Conservation (phyloP, 2,113 vertebrate species). For the Platycercus adscitus region DNA sequence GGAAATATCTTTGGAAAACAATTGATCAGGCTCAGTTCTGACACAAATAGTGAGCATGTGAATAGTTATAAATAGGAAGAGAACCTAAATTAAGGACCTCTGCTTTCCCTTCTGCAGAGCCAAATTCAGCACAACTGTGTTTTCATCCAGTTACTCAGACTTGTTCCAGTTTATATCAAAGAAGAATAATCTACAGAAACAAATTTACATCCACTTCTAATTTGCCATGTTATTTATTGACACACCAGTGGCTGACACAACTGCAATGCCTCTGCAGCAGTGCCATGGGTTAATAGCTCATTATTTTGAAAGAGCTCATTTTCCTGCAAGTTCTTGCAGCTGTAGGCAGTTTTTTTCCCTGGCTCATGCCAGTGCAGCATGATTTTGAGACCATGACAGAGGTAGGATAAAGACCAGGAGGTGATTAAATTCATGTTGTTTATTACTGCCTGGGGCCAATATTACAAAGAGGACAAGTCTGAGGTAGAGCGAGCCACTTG, state of each 20-base stretch:
- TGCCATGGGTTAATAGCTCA: slow-evolving; percentile 60
- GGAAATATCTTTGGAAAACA: not conserved
- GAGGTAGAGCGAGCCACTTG: not conserved
- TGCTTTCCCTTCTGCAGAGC: not conserved
- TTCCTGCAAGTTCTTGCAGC: slow-evolving; percentile 57
- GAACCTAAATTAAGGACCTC: slow-evolving; percentile 37
- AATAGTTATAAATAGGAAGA: slow-evolving; percentile 18
- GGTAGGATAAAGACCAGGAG: slow-evolving; percentile 26
- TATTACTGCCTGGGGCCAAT: not conserved
- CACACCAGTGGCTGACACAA: slow-evolving; percentile 31
- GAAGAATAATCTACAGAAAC: slow-evolving; percentile 19
- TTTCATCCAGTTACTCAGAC: slow-evolving; percentile 48
- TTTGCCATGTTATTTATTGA: slow-evolving; percentile 50
- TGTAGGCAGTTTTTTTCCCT: slow-evolving; percentile 53
- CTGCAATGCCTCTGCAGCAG: slow-evolving; percentile 39
- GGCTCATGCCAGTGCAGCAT: slow-evolving; percentile 24
- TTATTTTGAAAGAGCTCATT: slow-evolving; percentile 62
- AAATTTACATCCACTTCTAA: slow-evolving; percentile 33
- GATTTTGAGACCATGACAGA: slow-evolving; percentile 30
- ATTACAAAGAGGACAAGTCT: not conserved
- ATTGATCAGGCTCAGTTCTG: not conserved
- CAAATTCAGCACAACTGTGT: slow-evolving; percentile 44
- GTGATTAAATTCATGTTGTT: slow-evolving; percentile 22
- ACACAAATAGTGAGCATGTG: not conserved
- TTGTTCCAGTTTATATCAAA: slow-evolving; percentile 48